Evolutionary conservation across 2,888 invertebrate genomes (phyloP), one percentile per base, ranked within the genome.

Genomic region (Nesidiocoris tenuis): DNA sequence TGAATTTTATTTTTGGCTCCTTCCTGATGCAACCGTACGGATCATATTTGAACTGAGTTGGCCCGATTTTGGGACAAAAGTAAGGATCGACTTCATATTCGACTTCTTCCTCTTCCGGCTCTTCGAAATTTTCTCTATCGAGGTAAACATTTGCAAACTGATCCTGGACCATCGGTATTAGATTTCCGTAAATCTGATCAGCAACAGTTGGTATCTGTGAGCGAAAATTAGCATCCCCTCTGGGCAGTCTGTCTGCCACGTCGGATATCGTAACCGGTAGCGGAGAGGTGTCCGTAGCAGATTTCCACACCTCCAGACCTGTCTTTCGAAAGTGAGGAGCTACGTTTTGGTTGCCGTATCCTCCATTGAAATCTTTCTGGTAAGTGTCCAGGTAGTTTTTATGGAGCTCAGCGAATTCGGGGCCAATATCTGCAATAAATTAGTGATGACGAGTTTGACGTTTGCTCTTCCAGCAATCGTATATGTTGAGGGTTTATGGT

Each of bases 1-100:
- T 70, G 9, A 23, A 25, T 7, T 25, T 54, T 57, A 70, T 7
- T n/a, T 59, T 16, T 0, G 70, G 70, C 21, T 54, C 23, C 9
- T 23, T 59, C 18, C 70, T 57, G 17, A 70, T 25, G 24, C 70
- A 70, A 21, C 59, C 70, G 59, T 70, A 70, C 18, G 70, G 70
- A 21, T 70, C 70, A 17, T 70, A 70, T 17, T 17, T 9, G 12
- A 59, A 23, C 2, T 24, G 18, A 39, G 39, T 39, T 7, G 3
- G 5, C 12, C 12, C 39, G 39, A 39, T 12, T 39, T 39, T 39
- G 5, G 12, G 12, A 39, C 39, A 39, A 3, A 12, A 3, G 39
- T 7, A 39, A 3, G 39, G 39, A 12, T 39, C 39, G 5, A 39
- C 5, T 39, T 39, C 39, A 12, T 7, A 39, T 39, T 39, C 39